Conservation (phyloP, 2,888 invertebrate species). For the Antheraea yamamai region DNA sequence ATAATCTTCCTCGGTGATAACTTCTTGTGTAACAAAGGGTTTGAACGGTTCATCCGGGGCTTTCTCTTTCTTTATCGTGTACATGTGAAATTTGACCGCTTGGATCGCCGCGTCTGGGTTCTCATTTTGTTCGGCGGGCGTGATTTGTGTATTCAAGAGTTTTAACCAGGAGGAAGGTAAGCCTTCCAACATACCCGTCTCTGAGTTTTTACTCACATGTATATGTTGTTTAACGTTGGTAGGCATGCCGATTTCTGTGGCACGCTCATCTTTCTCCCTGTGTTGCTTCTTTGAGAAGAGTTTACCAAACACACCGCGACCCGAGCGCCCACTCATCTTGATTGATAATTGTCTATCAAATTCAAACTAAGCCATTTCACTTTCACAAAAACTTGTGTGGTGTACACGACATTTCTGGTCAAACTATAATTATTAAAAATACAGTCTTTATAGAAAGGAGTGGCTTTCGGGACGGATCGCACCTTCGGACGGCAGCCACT, state of each 20-base stretch:
- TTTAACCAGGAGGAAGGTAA: slow-evolving; percentile 92
- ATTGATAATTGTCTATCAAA: slow-evolving; percentile 33
- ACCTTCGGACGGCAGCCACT: slow-evolving; percentile 51
- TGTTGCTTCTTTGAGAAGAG: slow-evolving; percentile 74
- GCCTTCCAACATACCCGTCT: slow-evolving; percentile 92
- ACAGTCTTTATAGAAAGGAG: slow-evolving; percentile 64
- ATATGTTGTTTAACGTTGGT: slow-evolving; percentile 93
- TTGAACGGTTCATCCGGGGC: slow-evolving; percentile 88
- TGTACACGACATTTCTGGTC: slow-evolving; percentile 56
- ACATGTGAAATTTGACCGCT: slow-evolving; percentile 95
- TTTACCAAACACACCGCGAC: slow-evolving; percentile 76
- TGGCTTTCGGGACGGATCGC: slow-evolving; percentile 73
- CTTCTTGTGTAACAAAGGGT: slow-evolving; percentile 90
- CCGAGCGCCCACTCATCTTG: slow-evolving; percentile 77
- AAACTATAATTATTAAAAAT: slow-evolving; percentile 48
- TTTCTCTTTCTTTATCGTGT: slow-evolving; percentile 92
- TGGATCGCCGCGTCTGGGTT: slow-evolving; percentile 95
- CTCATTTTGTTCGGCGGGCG: slow-evolving; percentile 92
- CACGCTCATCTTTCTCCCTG: slow-evolving; percentile 73
- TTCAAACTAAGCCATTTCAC: slow-evolving; percentile 61
- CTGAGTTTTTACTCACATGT: slow-evolving; percentile 92
- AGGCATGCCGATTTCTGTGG: slow-evolving; percentile 89
- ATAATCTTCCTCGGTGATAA: slow-evolving; percentile 91
- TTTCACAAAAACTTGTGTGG: slow-evolving; percentile 38
- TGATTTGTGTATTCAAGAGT: slow-evolving; percentile 91